A percentile compares a stretch with the other conserved stretches of the same genome.
phyloP scores from a whole-genome alignment of 2,113 vertebrate species.

The Hydropotes inermis region DNA sequence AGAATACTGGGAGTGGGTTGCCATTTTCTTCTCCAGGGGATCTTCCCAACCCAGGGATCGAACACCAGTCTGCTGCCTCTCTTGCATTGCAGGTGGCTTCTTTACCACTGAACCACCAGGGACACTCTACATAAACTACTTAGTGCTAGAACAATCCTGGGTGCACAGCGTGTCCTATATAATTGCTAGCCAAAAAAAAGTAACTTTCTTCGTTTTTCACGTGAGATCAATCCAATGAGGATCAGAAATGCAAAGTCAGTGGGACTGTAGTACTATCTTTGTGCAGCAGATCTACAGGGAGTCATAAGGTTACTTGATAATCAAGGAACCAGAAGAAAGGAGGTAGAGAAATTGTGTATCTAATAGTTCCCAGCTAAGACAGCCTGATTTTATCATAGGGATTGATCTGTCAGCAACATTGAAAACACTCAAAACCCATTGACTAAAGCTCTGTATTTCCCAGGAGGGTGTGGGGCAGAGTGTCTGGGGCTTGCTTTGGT shows the following conservation, averaged over 20 bases:
- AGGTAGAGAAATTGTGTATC: not conserved
- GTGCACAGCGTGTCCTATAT: not conserved
- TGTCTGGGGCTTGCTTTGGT: not conserved
- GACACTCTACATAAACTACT: not conserved
- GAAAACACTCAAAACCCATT: not conserved
- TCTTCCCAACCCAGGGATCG: not conserved
- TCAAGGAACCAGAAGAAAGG: not conserved
- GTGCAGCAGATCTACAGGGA: not conserved
- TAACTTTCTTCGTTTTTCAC: not conserved
- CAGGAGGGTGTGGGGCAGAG: not conserved
- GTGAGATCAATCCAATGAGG: not conserved
- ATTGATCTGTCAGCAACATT: not conserved
- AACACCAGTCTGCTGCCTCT: not conserved
- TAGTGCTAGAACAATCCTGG: not conserved
- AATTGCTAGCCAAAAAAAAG: not conserved
- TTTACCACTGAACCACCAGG: not conserved
- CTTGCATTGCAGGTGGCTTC: not conserved
- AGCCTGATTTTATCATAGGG: not conserved
- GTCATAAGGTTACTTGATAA: not conserved
- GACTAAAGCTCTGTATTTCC: not conserved
- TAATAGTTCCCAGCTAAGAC: not conserved
- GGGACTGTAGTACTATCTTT: not conserved
- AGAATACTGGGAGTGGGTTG: not conserved
- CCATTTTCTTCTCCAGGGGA: not conserved
- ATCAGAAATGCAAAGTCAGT: not conserved